Evolutionary conservation across 2,888 invertebrate genomes (phyloP), one percentile per base, ranked within the genome.

Genomic region (Euclidia mi): DNA sequence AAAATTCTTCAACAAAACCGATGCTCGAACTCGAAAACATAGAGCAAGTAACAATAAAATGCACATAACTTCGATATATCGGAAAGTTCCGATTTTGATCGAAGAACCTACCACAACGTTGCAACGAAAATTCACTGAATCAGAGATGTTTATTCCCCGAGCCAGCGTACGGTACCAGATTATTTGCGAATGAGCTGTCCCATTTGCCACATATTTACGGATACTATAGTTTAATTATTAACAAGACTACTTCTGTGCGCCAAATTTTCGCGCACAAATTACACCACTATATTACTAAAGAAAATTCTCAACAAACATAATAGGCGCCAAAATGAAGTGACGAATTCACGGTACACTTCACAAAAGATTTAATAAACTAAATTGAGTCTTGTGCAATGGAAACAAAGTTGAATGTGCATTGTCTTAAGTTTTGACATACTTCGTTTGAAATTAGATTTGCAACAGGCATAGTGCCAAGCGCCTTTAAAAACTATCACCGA

Each of bases 391-490:
- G 47, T 7, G 0, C n/a, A 2, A 56, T 12, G 0, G 7, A 1
- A 4, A 25, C 11, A 64, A 15, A 35, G 61, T 40, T 40, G 18
- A 49, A 46, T 43, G 42, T 64, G 9, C 12, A 4, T 52, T 20
- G 37, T 45, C 38, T 34, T 40, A 18, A 37, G 3, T 37, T 28
- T 48, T 15, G 11, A 44, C 37, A 46, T 53, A 51, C 9, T 49
- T n/a, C 48, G 38, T 61, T 64, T 40, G 52, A 50, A 56, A 56
- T 55, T 46, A 2, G 44, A 45, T 46, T 41, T 15, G 14, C 1
- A 42, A 15, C 32, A 41, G 71, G 75, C 67, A 28, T 1, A n/a
- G 12, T 60, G 75, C 72, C 72, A 72, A 56, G 43, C 47, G 58
- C 34, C 37, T 48, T 55, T 50, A 50, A 47, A 63, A 56, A 55